Evolutionary conservation across 2,113 vertebrate species (phyloP).

Genomic region (Chionodraco myersi): DNA sequence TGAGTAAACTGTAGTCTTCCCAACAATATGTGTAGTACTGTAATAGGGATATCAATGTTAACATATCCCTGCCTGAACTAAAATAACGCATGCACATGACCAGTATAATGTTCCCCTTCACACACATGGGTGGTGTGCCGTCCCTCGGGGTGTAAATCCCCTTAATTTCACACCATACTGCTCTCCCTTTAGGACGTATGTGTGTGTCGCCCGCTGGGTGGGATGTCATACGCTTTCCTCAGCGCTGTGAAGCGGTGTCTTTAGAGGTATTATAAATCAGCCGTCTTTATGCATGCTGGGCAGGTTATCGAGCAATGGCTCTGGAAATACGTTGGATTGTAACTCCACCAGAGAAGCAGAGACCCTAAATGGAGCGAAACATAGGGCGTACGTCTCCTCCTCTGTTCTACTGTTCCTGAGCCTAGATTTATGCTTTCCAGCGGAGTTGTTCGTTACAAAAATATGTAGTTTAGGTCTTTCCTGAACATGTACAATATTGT

Average conservation of each 20-base stretch:
- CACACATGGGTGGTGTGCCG: not conserved
- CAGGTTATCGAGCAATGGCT: constrained; percentile 49
- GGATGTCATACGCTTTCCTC: constrained; percentile 18
- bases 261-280: constrained; percentile 50
- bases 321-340: constrained; percentile 54
- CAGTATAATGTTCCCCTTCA: not conserved
- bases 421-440: constrained; percentile 45
- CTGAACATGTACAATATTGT: not conserved
- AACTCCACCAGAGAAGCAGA: constrained; percentile 24
- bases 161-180: constrained; percentile 33
- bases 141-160: constrained; percentile 44
- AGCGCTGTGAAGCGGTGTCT: constrained; percentile 24
- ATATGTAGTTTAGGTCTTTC: not conserved
- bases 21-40: not conserved
- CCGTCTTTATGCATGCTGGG: constrained; percentile 38
- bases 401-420: not conserved
- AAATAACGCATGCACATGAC: constrained; percentile 5
- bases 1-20: not conserved
- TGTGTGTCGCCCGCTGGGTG: not conserved
- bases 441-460: constrained; percentile 27
- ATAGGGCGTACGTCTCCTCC: constrained; percentile 24
- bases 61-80: not conserved
- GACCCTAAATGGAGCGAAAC: constrained; percentile 71
- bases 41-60: not conserved
- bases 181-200: not conserved